These are phyloP conservation scores for Drosophila percnosoma DNA, from an alignment of 2,888 invertebrate species.

Conservation along the genomic window DNA sequence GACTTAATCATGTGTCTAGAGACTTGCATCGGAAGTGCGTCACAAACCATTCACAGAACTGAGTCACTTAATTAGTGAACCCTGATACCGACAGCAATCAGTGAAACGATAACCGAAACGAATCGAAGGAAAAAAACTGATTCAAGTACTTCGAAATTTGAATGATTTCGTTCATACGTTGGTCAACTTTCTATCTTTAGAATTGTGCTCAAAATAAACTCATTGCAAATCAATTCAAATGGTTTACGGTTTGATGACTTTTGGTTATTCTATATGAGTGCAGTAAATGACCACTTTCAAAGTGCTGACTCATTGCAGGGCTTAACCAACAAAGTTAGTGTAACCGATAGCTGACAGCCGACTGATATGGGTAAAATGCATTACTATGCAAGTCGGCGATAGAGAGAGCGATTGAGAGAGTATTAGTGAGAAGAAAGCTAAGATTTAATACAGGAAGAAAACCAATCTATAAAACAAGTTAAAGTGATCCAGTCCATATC, in stretches of 20 bases:
- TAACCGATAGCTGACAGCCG: conserved; percentile 22
- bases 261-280: conserved; percentile 18
- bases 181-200: neutral
- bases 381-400: neutral
- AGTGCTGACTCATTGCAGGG: conserved; percentile 26
- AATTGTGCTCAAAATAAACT: conserved; percentile 1
- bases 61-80: conserved; percentile 35
- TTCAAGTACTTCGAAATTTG: neutral
- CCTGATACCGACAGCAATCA: neutral
- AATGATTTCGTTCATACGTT: neutral
- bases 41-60: conserved; percentile 26
- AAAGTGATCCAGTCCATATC: neutral
- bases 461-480: neutral
- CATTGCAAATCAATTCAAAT: conserved; percentile 25
- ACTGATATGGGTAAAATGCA: conserved; percentile 12
- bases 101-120: neutral
- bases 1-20: conserved; percentile 47
- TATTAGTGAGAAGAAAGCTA: neutral
- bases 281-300: conserved; percentile 9
- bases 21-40: conserved; percentile 33
- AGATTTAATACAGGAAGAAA: neutral
- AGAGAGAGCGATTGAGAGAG: too few species aligned
- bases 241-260: conserved; percentile 15
- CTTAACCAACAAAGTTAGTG: conserved; percentile 4
- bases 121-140: neutral